These are phyloP conservation scores for Xestoiulus laeticollis DNA, from an alignment of 2,888 invertebrate species.

Conservation along the genomic window DNA sequence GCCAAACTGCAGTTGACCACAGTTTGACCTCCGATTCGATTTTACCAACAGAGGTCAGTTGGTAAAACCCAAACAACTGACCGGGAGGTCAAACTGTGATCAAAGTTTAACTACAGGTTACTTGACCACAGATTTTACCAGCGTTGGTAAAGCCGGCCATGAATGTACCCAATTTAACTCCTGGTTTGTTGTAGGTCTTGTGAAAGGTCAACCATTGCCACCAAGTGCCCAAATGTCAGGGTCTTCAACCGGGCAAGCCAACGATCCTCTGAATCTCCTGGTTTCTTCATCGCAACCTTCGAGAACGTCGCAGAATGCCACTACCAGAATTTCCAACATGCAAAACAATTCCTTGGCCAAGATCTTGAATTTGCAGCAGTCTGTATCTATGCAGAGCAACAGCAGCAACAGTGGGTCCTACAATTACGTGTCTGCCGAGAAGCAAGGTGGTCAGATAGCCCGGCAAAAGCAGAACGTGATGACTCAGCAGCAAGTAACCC, in stretches of 20 bases:
- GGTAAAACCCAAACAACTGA: no score
- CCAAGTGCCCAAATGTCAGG: neutral
- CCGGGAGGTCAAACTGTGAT: no score
- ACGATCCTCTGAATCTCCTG: neutral
- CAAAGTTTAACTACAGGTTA: no score
- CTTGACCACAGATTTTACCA: no score
- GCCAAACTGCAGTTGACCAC: no score
- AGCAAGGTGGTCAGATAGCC: neutral
- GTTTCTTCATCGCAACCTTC: neutral
- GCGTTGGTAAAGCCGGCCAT: no score
- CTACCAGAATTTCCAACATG: neutral
- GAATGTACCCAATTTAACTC: no score
- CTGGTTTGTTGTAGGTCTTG: neutral
- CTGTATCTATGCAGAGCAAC: neutral
- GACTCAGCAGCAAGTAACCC: constrained; percentile 65
- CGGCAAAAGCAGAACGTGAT: constrained; percentile 72
- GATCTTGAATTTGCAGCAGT: constrained; percentile 47
- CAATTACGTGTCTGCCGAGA: neutral
- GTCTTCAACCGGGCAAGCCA: neutral
- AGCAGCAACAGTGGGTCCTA: neutral
- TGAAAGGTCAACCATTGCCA: constrained; percentile 40
- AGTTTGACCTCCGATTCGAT: no score
- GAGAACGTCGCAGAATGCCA: neutral
- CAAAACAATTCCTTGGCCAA: constrained; percentile 55
- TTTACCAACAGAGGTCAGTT: no score